Conservation (phyloP, 2,888 invertebrate species). For the Bugula neritina region DNA sequence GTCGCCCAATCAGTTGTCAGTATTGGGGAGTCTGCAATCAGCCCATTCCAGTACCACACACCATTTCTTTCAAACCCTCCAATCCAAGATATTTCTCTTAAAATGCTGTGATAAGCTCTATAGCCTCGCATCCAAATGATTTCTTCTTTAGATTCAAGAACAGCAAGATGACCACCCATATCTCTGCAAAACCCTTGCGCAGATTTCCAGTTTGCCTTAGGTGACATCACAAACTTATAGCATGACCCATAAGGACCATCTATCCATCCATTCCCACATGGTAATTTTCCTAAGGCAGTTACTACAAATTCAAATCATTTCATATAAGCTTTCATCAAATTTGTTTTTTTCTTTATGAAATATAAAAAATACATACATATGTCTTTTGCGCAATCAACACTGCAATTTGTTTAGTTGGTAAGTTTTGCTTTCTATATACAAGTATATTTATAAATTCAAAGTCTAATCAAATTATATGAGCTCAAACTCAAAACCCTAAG, state of each 20-base stretch:
- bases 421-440: no score
- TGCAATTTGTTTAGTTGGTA: no score
- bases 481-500: no score
- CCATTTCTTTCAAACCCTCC: background rate
- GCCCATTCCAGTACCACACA: background rate
- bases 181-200: background rate
- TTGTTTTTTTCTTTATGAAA: no score
- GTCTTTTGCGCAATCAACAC: no score
- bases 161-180: background rate
- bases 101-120: background rate
- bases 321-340: no score
- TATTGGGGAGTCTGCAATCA: background rate
- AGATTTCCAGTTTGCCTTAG: background rate
- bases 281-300: no score
- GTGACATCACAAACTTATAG: background rate
- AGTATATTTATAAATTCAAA: no score
- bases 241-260: background rate
- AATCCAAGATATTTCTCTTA: background rate
- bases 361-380: no score
- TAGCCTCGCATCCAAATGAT: background rate
- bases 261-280: background rate
- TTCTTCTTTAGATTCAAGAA: background rate
- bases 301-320: no score
- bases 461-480: no score
- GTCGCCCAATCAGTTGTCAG: background rate